A percentile compares a stretch with the other conserved stretches of the same genome.
Conservation (phyloP, 1,140 invertebrate genomes). For the Leptinotarsa undecemlineata region DNA sequence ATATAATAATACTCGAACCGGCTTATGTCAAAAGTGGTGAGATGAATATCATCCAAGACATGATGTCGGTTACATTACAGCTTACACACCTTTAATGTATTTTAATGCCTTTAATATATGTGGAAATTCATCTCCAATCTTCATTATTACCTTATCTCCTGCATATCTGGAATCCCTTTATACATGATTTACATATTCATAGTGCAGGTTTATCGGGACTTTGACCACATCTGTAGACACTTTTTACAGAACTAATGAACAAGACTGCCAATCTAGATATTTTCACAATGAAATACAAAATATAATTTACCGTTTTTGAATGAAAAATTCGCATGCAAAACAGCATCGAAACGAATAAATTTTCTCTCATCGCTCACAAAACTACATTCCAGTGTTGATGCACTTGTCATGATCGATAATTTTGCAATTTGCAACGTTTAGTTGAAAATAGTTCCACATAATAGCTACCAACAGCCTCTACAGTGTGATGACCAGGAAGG, state of each 20-base stretch:
- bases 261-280: background rate
- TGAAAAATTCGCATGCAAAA: background rate
- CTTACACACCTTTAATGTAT: slow-evolving; percentile 16
- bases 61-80: slow-evolving; percentile 16
- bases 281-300: background rate
- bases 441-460: too few species aligned
- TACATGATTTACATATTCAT: slow-evolving; percentile 15
- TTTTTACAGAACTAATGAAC: background rate
- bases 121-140: slow-evolving; percentile 13
- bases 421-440: too few species aligned
- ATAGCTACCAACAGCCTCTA: too few species aligned
- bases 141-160: slow-evolving; percentile 14
- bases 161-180: slow-evolving; percentile 1
- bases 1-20: slow-evolving; percentile 1
- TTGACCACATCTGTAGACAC: background rate
- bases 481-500: too few species aligned
- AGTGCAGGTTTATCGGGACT: background rate
- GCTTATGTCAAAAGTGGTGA: slow-evolving; percentile 17
- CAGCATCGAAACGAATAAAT: background rate
- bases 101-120: slow-evolving; percentile 18
- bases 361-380: too few species aligned
- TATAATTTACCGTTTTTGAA: background rate
- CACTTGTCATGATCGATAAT: too few species aligned
- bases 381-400: too few species aligned
- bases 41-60: slow-evolving; percentile 3